phyloP scores from a whole-genome alignment of 2,797 vertebrate species.

The Phrynocephalus forsythii region DNA sequence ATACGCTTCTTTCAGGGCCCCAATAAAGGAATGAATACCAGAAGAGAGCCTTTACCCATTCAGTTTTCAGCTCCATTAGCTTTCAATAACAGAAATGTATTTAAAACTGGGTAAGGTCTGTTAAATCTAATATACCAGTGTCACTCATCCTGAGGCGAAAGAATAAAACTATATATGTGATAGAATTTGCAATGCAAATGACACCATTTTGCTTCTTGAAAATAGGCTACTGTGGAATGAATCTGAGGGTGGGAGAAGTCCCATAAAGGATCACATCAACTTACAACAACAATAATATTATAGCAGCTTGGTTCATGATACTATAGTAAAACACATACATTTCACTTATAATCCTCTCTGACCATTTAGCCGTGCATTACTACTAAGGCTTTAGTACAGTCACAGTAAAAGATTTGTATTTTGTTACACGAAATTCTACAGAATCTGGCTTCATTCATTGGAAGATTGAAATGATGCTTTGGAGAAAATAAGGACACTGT shows the following conservation, averaged over 20 bases:
- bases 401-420: conserved; percentile 30
- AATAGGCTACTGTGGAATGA: conserved; percentile 63
- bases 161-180: conserved; percentile 77
- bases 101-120: conserved; percentile 79
- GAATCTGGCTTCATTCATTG: not conserved
- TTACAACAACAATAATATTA: conserved; percentile 73
- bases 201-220: conserved; percentile 70
- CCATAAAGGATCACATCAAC: conserved; percentile 69
- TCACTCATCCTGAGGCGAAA: conserved; percentile 76
- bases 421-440: conserved; percentile 36
- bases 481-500: not conserved
- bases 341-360: conserved; percentile 61
- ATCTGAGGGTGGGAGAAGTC: conserved; percentile 25
- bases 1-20: conserved; percentile 74
- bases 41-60: conserved; percentile 75
- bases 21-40: conserved; percentile 79
- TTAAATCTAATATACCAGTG: conserved; percentile 77
- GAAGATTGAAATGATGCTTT: not conserved
- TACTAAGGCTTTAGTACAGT: conserved; percentile 16
- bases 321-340: conserved; percentile 52
- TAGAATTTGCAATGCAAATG: conserved; percentile 83
- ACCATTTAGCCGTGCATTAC: conserved; percentile 4
- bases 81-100: conserved; percentile 82
- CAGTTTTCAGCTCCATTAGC: conserved; percentile 82
- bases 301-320: conserved; percentile 62